Evolutionary conservation across 2,113 vertebrate species (phyloP).

Genomic region (Pterocles gutturalis): DNA sequence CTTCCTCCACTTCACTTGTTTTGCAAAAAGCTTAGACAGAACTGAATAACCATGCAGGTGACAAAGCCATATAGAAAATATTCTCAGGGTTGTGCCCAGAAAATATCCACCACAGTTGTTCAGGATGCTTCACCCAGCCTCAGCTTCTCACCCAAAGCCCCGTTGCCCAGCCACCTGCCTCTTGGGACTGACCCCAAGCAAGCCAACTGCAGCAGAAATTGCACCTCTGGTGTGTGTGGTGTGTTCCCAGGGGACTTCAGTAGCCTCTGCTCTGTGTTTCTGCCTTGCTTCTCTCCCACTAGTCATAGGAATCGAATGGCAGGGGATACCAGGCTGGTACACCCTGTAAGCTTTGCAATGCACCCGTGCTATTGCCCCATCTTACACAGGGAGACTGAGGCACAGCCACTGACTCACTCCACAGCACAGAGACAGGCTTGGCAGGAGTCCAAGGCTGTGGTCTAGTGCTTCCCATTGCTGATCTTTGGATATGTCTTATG

Average conservation of each 20-base stretch:
- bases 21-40: not conserved
- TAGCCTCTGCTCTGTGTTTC: not conserved
- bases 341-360: not conserved
- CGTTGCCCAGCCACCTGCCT: not conserved
- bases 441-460: not conserved
- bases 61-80: not conserved
- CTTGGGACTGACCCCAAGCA: not conserved
- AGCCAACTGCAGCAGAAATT: not conserved
- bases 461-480: not conserved
- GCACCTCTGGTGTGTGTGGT: too few relatives aligned
- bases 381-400: not conserved
- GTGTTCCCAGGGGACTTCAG: not conserved
- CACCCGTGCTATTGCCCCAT: not conserved
- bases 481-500: fast-evolving
- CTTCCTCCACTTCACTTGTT: not conserved
- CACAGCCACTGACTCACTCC: not conserved
- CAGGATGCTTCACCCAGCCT: not conserved
- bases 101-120: not conserved
- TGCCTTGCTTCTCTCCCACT: not conserved
- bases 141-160: not conserved
- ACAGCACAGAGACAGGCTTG: not conserved
- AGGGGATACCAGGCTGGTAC: not conserved
- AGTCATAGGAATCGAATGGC: not conserved
- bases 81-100: not conserved
- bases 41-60: not conserved